A percentile compares a stretch with the other conserved stretches of the same genome.
Conservation (phyloP, 2,888 invertebrate species). For the Amblyteles armatorius region DNA sequence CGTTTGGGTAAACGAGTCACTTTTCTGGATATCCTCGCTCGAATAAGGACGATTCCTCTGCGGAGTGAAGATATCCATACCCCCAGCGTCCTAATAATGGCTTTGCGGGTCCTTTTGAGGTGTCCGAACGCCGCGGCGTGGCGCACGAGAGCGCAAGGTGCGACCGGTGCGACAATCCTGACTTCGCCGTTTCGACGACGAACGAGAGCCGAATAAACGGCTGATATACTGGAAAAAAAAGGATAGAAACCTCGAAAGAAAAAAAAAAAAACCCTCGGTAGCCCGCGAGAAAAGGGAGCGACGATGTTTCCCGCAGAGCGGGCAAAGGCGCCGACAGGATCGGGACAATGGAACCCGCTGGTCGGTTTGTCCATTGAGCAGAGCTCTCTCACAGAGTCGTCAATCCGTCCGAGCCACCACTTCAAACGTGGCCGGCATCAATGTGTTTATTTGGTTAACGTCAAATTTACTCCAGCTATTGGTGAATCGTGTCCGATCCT, state of each 20-base stretch:
- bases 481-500: conserved; percentile 68
- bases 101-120: conserved; percentile 58
- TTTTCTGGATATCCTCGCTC: conserved; percentile 6
- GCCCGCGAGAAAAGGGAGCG: conserved; percentile 58
- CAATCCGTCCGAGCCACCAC: conserved; percentile 75
- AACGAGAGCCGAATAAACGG: neutral
- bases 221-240: conserved; percentile 14
- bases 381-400: conserved; percentile 38
- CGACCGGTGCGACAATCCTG: conserved; percentile 55
- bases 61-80: neutral
- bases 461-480: conserved; percentile 82
- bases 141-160: conserved; percentile 65
- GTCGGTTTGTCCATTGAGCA: conserved; percentile 31
- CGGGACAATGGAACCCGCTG: conserved; percentile 63
- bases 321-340: conserved; percentile 71
- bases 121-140: conserved; percentile 40
- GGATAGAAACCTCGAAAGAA: neutral
- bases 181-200: conserved; percentile 32
- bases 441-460: conserved; percentile 84
- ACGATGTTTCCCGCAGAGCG: conserved; percentile 64
- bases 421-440: conserved; percentile 82
- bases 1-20: conserved; percentile 12
- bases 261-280: conserved; percentile 11
- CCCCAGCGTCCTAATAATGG: conserved; percentile 53
- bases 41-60: conserved; percentile 6